Conservation (phyloP, 2,797 vertebrate species). For the Nasua narica region DNA sequence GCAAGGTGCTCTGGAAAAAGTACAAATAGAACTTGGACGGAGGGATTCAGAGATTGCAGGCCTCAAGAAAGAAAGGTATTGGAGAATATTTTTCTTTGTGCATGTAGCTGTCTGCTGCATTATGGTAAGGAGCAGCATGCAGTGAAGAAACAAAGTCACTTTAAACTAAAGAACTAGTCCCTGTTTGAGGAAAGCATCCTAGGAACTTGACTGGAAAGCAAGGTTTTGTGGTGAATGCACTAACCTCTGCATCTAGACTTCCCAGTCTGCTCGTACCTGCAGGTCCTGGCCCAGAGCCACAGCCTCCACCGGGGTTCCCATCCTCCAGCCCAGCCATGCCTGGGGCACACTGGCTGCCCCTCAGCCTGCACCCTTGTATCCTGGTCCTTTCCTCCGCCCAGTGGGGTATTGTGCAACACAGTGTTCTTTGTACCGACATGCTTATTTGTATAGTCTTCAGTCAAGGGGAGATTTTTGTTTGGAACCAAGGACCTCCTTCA, state of each 20-base stretch:
- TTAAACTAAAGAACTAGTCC: neutral
- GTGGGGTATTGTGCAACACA: neutral
- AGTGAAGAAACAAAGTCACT: neutral
- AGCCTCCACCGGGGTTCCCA: neutral
- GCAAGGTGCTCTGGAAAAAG: slow-evolving; percentile 78
- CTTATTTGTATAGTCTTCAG: neutral
- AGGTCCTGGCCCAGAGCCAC: neutral
- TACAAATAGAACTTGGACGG: slow-evolving; percentile 79
- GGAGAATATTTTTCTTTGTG: neutral
- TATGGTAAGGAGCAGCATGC: neutral
- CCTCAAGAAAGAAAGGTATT: slow-evolving; percentile 82
- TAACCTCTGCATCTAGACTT: neutral
- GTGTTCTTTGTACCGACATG: neutral
- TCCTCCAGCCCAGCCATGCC: neutral
- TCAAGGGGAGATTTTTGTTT: neutral
- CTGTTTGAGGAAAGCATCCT: neutral
- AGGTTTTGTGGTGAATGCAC: neutral
- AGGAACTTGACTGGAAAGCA: neutral
- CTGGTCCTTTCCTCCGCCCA: neutral
- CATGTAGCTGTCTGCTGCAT: neutral
- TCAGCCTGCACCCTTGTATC: neutral
- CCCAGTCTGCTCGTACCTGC: neutral
- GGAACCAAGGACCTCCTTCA: neutral
- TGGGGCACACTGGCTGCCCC: neutral
- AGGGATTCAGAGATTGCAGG: slow-evolving; percentile 78